Evolutionary conservation across 1,140 invertebrate species (phyloP).

Genomic region (Pseudobourletiella spinata): DNA sequence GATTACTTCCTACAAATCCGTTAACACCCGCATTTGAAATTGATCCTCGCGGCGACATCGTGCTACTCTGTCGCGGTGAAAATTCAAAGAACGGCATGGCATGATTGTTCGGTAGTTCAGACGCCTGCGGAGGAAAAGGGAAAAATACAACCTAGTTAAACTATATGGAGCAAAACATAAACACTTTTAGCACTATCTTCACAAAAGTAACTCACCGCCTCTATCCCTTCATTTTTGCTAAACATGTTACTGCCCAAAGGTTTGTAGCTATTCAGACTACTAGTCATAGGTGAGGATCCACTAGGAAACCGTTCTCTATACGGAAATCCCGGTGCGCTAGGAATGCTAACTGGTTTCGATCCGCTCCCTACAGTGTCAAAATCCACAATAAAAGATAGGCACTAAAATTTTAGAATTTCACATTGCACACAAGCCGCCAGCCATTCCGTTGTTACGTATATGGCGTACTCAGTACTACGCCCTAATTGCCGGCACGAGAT

Average conservation of each 20-base stretch:
- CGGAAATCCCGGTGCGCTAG: slow-evolving; percentile 20
- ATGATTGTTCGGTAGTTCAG: slow-evolving; percentile 13
- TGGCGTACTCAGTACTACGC: no score
- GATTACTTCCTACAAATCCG: slow-evolving; percentile 13
- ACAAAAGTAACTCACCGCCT: slow-evolving; percentile 22
- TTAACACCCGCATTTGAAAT: slow-evolving; percentile 6
- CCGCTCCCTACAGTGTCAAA: slow-evolving; percentile 9
- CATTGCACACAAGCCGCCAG: no score
- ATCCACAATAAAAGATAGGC: no score
- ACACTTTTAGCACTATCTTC: no score
- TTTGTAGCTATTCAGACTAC: slow-evolving; percentile 25
- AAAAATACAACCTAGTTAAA: no score
- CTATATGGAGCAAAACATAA: no score
- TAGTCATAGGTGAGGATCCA: slow-evolving; percentile 30
- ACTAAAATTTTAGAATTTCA: no score
- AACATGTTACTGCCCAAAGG: slow-evolving; percentile 26
- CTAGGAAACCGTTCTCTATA: slow-evolving; percentile 33
- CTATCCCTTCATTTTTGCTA: slow-evolving; percentile 30
- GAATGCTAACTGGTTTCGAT: slow-evolving; percentile 35
- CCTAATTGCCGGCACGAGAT: no score
- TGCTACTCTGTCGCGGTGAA: slow-evolving; percentile 23
- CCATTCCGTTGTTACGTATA: no score
- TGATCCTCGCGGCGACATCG: slow-evolving; percentile 17
- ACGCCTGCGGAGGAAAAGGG: not conserved
- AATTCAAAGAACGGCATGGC: slow-evolving; percentile 29